phyloP scores from a whole-genome alignment of 1,140 invertebrate species.

The Scaptomyza pallida region DNA sequence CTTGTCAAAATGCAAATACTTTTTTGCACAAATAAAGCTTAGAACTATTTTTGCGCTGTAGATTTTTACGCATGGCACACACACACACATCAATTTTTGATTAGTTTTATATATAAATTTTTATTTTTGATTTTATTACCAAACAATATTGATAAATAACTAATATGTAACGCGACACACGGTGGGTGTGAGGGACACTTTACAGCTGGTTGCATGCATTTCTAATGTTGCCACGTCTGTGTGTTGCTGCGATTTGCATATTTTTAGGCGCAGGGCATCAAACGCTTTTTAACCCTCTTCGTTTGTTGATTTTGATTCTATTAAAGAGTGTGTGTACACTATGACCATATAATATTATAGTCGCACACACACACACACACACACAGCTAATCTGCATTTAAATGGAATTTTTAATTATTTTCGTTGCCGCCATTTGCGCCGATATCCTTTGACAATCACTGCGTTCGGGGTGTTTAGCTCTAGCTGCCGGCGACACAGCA shows the following conservation, averaged over 20 bases:
- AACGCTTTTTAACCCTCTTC: slow-evolving; percentile 4
- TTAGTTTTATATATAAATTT: slow-evolving; percentile 64
- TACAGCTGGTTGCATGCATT: slow-evolving; percentile 61
- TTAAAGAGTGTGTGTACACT: slow-evolving; percentile 55
- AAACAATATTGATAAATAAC: slow-evolving; percentile 60
- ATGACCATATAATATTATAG: slow-evolving; percentile 68
- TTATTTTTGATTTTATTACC: slow-evolving; percentile 78
- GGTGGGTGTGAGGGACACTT: neutral
- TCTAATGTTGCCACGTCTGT: slow-evolving; percentile 47
- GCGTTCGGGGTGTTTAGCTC: slow-evolving; percentile 45
- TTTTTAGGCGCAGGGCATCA: slow-evolving; percentile 58
- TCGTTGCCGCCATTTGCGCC: slow-evolving; percentile 64
- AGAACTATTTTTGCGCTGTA: slow-evolving; percentile 45
- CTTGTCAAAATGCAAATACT: neutral
- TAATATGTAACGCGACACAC: slow-evolving; percentile 32
- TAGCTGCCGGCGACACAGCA: slow-evolving; percentile 19
- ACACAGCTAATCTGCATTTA: slow-evolving; percentile 81
- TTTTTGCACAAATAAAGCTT: slow-evolving; percentile 59
- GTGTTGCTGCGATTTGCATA: slow-evolving; percentile 62
- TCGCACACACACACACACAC: slow-evolving; percentile 69
- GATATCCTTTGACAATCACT: slow-evolving; percentile 78
- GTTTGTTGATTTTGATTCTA: slow-evolving; percentile 53
- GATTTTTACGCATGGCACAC: slow-evolving; percentile 30
- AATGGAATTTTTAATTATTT: slow-evolving; percentile 83
- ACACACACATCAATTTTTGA: slow-evolving; percentile 59